Evolutionary conservation across 2,113 vertebrate species (phyloP).

Genomic region (Hydropotes inermis): DNA sequence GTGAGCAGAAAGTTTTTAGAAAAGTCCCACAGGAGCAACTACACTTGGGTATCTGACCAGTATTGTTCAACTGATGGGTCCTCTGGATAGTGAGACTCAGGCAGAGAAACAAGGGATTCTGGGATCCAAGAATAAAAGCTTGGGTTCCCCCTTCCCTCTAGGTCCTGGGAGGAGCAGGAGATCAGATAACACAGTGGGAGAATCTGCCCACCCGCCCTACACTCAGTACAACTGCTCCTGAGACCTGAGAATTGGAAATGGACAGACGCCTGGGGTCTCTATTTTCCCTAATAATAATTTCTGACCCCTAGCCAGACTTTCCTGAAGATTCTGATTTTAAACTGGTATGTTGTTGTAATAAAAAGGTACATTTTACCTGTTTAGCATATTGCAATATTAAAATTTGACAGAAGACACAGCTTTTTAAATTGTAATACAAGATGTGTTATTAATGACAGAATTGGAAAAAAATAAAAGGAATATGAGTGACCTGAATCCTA

Average conservation of each 20-base stretch:
- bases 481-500: not conserved
- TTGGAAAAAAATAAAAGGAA: not conserved
- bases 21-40: not conserved
- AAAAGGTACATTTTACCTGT: not conserved
- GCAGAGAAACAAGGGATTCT: no score
- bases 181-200: fast-evolving
- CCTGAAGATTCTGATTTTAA: not conserved
- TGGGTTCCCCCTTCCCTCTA: fast-evolving
- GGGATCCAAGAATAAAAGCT: not conserved
- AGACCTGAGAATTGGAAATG: not conserved
- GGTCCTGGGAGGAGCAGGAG: not conserved
- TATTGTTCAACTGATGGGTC: not conserved
- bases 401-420: not conserved
- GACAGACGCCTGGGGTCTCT: not conserved
- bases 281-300: not conserved
- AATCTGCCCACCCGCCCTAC: not conserved
- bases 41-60: not conserved
- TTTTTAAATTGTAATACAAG: not conserved
- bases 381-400: not conserved
- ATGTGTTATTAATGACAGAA: not conserved
- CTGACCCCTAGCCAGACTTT: not conserved
- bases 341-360: not conserved
- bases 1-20: not conserved
- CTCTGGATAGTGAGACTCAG: not conserved
- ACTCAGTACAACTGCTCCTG: not conserved